Percentiles rank a stretch among this genome's conserved stretches.
Evolutionary conservation across 2,113 vertebrate species (phyloP).

Genomic region (Alethe diademata): DNA sequence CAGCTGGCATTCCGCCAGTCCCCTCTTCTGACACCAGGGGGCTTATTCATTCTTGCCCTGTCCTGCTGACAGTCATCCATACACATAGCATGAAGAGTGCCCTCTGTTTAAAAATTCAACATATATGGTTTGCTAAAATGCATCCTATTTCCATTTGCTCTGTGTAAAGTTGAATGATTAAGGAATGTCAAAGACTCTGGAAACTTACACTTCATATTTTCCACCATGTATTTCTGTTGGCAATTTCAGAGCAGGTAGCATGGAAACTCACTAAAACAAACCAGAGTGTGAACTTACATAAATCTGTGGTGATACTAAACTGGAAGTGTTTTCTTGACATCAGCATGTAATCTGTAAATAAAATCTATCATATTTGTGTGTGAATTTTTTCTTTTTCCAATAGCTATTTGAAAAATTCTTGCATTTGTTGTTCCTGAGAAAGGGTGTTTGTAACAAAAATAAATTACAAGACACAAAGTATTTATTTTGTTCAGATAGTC

Average conservation of each 20-base stretch:
- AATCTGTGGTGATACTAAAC: not conserved
- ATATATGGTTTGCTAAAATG: not conserved
- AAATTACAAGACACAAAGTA: not conserved
- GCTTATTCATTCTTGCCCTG: not conserved
- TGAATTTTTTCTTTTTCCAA: not conserved
- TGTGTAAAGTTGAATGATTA: not conserved
- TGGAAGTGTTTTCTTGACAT: not conserved
- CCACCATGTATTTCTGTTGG: not conserved
- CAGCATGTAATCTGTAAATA: not conserved
- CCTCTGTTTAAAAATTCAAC: not conserved
- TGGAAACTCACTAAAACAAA: not conserved
- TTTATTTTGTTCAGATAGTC: not conserved
- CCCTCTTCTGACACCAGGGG: not conserved
- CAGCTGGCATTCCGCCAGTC: not conserved
- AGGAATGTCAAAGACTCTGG: not conserved
- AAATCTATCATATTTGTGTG: not conserved
- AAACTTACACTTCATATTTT: not conserved
- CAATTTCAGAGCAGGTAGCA: not conserved
- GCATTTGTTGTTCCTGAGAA: not conserved
- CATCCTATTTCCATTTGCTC: not conserved
- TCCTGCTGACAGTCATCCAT: not conserved
- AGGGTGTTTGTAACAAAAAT: accelerated
- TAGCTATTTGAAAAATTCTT: not conserved
- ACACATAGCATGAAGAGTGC: not conserved
- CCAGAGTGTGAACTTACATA: not conserved